Evolutionary conservation across 2,888 invertebrate genomes (phyloP).

Genomic region (Athalia circularis): DNA sequence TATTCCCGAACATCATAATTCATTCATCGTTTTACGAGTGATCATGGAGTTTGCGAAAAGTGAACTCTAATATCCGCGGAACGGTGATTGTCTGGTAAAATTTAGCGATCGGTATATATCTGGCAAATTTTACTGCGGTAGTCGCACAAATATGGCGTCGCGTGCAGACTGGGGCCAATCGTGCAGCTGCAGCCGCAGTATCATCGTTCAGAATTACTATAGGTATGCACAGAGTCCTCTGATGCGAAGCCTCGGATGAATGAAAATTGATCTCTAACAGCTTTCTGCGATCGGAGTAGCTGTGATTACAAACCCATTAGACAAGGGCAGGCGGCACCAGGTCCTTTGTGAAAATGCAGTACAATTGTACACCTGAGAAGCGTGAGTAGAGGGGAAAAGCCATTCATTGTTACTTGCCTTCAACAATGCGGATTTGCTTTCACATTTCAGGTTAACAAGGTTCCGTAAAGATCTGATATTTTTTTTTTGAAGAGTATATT

Average conservation of each 20-base stretch:
- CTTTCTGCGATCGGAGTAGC: neutral
- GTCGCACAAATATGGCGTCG: too few species aligned
- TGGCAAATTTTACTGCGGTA: too few species aligned
- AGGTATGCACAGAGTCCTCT: neutral
- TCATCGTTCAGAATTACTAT: conserved; percentile 38
- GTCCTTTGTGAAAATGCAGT: conserved; percentile 37
- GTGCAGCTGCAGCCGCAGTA: conserved; percentile 17
- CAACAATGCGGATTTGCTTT: conserved; percentile 58
- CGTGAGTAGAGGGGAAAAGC: conserved; percentile 54
- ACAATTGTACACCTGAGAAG: neutral
- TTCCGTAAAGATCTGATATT: neutral
- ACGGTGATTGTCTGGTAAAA: too few species aligned
- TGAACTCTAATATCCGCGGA: too few species aligned
- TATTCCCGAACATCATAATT: conserved; percentile 2
- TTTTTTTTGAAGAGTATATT: neutral
- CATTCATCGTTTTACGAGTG: neutral
- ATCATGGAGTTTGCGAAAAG: neutral
- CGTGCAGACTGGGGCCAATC: neutral
- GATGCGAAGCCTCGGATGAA: conserved; percentile 12
- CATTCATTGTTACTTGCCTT: conserved; percentile 56
- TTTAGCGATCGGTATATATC: too few species aligned
- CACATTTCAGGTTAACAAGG: conserved; percentile 46
- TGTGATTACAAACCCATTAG: conserved; percentile 32
- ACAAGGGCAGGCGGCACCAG: conserved; percentile 40
- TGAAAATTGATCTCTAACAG: conserved; percentile 35